Evolutionary conservation across 2,888 invertebrate genomes (phyloP), one percentile per base, ranked within the genome.

Genomic region (Itoplectis maculator): DNA sequence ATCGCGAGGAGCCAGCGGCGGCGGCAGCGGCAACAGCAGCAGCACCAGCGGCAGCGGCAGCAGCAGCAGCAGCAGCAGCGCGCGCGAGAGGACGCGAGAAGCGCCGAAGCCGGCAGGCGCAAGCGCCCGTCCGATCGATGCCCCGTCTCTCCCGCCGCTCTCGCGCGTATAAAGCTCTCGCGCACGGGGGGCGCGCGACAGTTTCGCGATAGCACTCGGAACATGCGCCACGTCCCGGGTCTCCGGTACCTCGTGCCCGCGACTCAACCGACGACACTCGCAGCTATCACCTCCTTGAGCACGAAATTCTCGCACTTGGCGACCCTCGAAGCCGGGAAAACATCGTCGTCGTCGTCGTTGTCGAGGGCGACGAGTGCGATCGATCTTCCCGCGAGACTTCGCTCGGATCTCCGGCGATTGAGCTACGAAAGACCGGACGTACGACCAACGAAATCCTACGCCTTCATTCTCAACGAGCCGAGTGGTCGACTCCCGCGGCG

Each of bases 101-200:
- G 69, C 66, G 45, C 65, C 9, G 56, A 61, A 35, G 63, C 23
- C 35, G 87, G 87, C 87, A 87, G 88, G 92, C 92, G 92, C 92
- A 92, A 90, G 92, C 92, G 92, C 92, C 85, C 85, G 87, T 84
- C 88, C 89, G 92, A 92, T 92, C 92, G 92, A 92, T 92, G 92
- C 87, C 88, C 76, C 79, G 88, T 89, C 85, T 87, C 90, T 88
- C 75, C 75, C 84, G 77, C 83, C n/a, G n/a, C n/a, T n/a, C n/a
- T n/a, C n/a, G 87, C 90, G 88, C 89, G 90, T 92, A 92, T 91
- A 92, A 92, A 92, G 91, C 91, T 90, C 90, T 87, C 88, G 88
- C 88, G 89, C 89, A 88, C 88, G 88, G 89, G 89, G 91, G 92
- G 90, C 89, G 90, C 88, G 90, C 90, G 91, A 90, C 91, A 92